Evolutionary conservation across 2,797 vertebrate genomes (phyloP).

Genomic region (Phataginus tetradactyla): DNA sequence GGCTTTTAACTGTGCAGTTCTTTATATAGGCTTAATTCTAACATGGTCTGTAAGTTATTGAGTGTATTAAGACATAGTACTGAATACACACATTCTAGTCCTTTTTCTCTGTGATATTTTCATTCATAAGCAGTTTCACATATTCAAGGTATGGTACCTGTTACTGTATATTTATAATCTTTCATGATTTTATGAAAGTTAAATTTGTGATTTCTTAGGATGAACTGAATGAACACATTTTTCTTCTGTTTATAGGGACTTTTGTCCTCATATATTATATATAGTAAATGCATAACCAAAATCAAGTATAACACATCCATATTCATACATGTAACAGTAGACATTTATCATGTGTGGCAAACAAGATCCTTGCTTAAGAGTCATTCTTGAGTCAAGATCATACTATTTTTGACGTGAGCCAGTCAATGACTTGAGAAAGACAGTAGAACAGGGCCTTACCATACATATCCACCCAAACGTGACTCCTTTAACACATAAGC

Average conservation of each 20-base stretch:
- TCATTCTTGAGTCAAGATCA: not conserved
- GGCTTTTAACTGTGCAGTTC: not conserved
- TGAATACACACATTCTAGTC: not conserved
- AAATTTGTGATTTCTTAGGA: not conserved
- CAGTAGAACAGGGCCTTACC: not conserved
- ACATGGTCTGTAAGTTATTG: not conserved
- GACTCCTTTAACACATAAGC: not conserved
- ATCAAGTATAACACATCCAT: not conserved
- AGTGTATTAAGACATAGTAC: not conserved
- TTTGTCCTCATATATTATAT: not conserved
- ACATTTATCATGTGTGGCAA: not conserved
- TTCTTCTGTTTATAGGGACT: not conserved
- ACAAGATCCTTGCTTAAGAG: not conserved
- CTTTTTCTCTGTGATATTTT: not conserved
- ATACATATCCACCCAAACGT: not conserved
- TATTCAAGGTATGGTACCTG: not conserved
- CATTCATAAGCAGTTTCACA: not conserved
- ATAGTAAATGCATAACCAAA: not conserved
- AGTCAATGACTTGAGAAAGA: not conserved
- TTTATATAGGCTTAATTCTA: not conserved
- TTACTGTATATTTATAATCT: not conserved
- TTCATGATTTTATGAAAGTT: slow-evolving; percentile 21
- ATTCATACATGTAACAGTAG: not conserved
- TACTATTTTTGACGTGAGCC: not conserved
- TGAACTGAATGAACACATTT: not conserved